Evolutionary conservation across 2,113 vertebrate genomes (phyloP), one percentile per base, ranked within the genome.

Genomic region (Cyrtonyx montezumae): DNA sequence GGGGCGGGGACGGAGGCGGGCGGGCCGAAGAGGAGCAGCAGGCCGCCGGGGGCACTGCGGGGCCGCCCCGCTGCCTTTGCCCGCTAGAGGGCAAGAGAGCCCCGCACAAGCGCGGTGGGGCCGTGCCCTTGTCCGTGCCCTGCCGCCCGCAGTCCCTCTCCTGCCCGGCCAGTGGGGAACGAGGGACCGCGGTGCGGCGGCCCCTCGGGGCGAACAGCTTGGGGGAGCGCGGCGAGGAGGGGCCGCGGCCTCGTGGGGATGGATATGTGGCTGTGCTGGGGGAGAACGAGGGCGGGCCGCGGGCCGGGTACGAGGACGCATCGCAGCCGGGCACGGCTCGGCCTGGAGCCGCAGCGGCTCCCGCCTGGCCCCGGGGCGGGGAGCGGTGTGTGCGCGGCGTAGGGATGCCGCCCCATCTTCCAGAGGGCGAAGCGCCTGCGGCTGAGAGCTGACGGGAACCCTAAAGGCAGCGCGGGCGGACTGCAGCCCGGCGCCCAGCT

Each of bases 21-120:
- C 37, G 25, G n/a, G 30, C n/a, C 13, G 65, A 34, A 6, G 46
- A 69, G 23, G 67, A 69, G 32, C 15, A 17, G 45, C 45, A 69
- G 58, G 81, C 58, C 20, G 59, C 51, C 49, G 75, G 86, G 80
- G 73, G 49, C 63, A 17, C 37, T 22, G 77, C 45, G 71, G 73
- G 93, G 90, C 90, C 68, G 83, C 93, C 93, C 93, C 83, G 21
- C 91, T 90, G 90, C 43, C 84, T 95, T 93, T 84, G 91, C 84
- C 94, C 94, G 91, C 94, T 95, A 95, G 94, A 85, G 94, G 94
- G 94, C 94, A 91, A 95, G 94, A 95, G 94, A 91, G 91, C 49
- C 94, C 91, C 84, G 84, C 84, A 88, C 61, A 95, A 93, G 25
- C 25, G 58, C 68, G 36, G 66, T 59, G 66, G 90, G 90, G 90